Base-by-base conservation (phyloP, 2,113 vertebrate genomes). In the Elgaria multicarinata region DNA sequence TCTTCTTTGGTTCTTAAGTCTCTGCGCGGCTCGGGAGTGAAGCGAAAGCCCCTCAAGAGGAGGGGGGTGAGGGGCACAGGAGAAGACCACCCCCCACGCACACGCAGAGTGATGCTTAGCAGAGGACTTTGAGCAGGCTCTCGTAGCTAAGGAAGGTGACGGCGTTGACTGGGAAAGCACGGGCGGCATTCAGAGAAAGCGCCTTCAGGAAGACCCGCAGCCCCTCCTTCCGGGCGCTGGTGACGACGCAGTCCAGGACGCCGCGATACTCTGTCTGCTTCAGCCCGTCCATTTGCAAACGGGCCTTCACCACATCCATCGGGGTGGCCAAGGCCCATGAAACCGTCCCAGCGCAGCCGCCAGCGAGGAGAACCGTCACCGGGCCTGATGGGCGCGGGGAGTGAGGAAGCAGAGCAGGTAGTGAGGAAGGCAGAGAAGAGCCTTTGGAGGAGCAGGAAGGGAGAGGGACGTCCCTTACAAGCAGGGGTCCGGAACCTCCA, bases 81-180 rank as follows among this genome's bases (percentile, higher is more conserved):
- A 5, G 22, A 66, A 1, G 24, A 6, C 24, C 28, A 31, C 28
- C 5, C 67, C 28, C n/a, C 28, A 71, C 31, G 13, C 18, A 42
- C 39, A 24, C 28, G 7, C 36, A 22, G 2, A 18, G 16, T 26
- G 28, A 13, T 2, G 13, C 79, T 97, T 91, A 96, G 1, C 80
- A 44, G 91, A 97, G 93, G 3, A 44, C 14, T 55, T 87, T 95
- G 91, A 98, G 95, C 33, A 98, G 94, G 83, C 93, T 94, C 90
- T 98, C 98, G 0, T 98, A 98, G 94, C 96, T 97, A 66, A 98
- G 96, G 95, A 98, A 98, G 83, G 97, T 98, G 91, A 98, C 89
- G 0, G 98, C 98, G 0, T 98, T 98, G 90, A 98, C 98, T 0
- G 98, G 98, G 80, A 98, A 98, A 22, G 98, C 98, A 0, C 98